Evolutionary conservation across 2,797 vertebrate genomes (phyloP).

Genomic region (Crocidura indochinensis): DNA sequence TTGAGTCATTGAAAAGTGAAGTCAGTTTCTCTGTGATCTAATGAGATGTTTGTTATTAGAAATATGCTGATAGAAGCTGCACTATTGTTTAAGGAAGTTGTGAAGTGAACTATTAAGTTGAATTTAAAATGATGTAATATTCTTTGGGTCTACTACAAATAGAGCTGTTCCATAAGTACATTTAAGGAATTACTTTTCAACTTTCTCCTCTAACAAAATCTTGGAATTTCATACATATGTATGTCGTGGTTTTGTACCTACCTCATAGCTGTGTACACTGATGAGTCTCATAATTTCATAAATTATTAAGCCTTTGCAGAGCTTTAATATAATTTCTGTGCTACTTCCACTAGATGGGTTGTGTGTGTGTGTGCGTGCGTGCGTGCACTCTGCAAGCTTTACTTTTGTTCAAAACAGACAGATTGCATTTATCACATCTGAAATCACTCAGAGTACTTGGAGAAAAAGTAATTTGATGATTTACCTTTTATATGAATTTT

Average conservation of each 20-base stretch:
- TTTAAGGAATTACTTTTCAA: slow-evolving; percentile 35
- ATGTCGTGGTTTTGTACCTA: not conserved
- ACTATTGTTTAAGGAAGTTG: slow-evolving; percentile 58
- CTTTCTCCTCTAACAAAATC: slow-evolving; percentile 23
- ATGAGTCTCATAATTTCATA: not conserved
- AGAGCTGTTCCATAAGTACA: not conserved
- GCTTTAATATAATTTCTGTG: not conserved
- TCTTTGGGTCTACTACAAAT: not conserved
- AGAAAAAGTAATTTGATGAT: slow-evolving; percentile 52
- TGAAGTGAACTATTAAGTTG: slow-evolving; percentile 44
- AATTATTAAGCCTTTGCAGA: slow-evolving; percentile 36
- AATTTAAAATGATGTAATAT: not conserved
- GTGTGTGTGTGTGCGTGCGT: too few species aligned
- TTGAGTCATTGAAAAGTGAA: too few species aligned
- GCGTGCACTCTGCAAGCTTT: not conserved
- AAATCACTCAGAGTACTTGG: slow-evolving; percentile 55
- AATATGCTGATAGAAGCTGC: slow-evolving; percentile 44
- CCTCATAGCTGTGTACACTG: not conserved
- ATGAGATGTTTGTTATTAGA: slow-evolving; percentile 57
- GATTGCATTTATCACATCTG: slow-evolving; percentile 28
- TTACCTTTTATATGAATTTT: slow-evolving; percentile 65
- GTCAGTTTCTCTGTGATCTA: too few species aligned
- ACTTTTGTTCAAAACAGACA: slow-evolving; percentile 27
- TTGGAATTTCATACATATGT: not conserved
- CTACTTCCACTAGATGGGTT: slow-evolving; percentile 30